Base-by-base conservation (phyloP, 1,140 invertebrate genomes). In the Carcinoscorpius rotundicauda region DNA sequence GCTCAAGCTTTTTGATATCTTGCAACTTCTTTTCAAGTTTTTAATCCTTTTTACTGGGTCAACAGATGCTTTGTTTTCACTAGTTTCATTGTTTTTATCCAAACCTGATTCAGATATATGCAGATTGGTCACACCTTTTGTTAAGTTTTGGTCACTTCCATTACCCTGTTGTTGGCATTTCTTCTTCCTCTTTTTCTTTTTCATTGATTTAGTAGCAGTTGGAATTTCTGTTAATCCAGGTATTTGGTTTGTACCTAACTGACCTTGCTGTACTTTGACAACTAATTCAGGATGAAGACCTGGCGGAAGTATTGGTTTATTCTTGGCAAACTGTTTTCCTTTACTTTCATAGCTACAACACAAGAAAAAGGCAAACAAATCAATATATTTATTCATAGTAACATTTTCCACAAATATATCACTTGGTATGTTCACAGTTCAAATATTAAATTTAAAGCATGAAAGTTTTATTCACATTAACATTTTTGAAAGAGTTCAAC, bases 11-110 rank as follows among this genome's bases (percentile, higher is more conserved):
- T 75, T 96, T 91, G 69, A 96, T 93, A 78, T 97, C 92, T 71
- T 89, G 82, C 8, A 97, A 75, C 74, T 93, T 92, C 76, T 97
- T 97, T 84, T 85, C 48, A 98, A 77, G 77, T 91, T 93, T 75
- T 89, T 88, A 11, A 97, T 76, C 74, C 87, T 83, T 76, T 96
- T 96, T 2, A 77, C 76, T 4, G 81, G 79, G 73, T 84, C 83
- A 29, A 48, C 75, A 71, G 8, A 57, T 11, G 29, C 29, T 29
- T 29, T 29, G 29, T 29, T 29, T 29, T 29, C 29, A 29, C 29
- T 1, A 29, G 29, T 29, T 29, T 29, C 29, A 29, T 2, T 29
- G 29, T 29, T 29, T 29, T 29, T 29, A 29, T 29, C 29, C 29
- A 2, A 29, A 29, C 29, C 29, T 29, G 29, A 29, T 29, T 29